A percentile compares a stretch with the other conserved stretches of the same genome.
phyloP scores from a whole-genome alignment of 2,888 invertebrate genomes.

The Pherbina coryleti region DNA sequence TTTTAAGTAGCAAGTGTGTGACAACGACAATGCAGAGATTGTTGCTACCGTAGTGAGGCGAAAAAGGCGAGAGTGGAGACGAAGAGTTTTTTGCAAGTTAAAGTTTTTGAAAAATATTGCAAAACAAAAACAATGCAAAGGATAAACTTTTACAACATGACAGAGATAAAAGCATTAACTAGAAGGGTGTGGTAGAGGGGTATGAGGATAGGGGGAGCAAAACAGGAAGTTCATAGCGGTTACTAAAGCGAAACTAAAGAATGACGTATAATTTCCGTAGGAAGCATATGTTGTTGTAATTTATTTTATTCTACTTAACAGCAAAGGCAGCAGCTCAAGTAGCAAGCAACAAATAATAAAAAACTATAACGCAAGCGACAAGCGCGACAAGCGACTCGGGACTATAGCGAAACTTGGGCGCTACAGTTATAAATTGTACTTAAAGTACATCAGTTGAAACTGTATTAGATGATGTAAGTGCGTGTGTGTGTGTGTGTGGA shows the following conservation, averaged over 20 bases:
- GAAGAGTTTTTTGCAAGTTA: neutral
- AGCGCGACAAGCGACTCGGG: constrained; percentile 13
- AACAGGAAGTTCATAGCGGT: neutral
- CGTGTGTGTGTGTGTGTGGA: neutral
- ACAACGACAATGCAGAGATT: neutral
- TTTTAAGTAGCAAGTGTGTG: neutral
- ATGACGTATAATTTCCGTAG: neutral
- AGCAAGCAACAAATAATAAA: neutral
- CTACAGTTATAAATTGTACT: constrained; percentile 15
- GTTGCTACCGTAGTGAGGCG: neutral
- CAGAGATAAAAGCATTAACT: neutral
- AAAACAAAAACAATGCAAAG: constrained; percentile 14
- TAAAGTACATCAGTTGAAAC: neutral
- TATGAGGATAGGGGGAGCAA: neutral
- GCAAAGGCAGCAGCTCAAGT: too few relatives aligned
- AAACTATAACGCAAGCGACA: constrained; percentile 10
- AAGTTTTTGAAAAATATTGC: constrained; percentile 33
- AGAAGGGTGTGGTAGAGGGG: neutral
- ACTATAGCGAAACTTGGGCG: neutral
- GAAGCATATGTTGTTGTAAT: constrained; percentile 11
- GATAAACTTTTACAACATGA: constrained; percentile 31
- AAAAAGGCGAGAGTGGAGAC: neutral
- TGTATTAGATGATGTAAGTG: neutral
- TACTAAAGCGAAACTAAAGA: neutral
- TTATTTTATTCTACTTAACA: neutral